These are phyloP conservation scores for Leptopilina syphax DNA, from an alignment of 2,888 invertebrate genomes.

Conservation along the genomic window DNA sequence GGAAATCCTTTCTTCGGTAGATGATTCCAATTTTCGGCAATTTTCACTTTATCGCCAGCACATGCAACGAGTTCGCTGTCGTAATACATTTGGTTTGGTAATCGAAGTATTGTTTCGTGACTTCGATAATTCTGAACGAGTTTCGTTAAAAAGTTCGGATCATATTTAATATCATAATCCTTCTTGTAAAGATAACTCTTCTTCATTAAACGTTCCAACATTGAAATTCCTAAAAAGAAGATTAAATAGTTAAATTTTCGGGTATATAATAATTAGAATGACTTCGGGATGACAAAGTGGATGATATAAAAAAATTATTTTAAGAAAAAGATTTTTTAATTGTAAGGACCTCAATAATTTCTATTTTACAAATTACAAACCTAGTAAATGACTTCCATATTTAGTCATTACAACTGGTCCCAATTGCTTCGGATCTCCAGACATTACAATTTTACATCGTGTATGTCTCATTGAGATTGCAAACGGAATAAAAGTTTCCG, in stretches of 20 bases:
- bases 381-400: constrained; percentile 73
- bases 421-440: constrained; percentile 87
- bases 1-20: constrained; percentile 78
- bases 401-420: constrained; percentile 81
- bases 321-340: neutral
- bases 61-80: constrained; percentile 76
- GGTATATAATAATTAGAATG: too few species aligned
- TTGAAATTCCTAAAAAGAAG: constrained; percentile 78
- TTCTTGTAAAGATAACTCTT: constrained; percentile 77
- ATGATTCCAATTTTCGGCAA: constrained; percentile 73
- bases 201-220: constrained; percentile 84
- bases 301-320: too few species aligned
- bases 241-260: neutral
- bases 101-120: constrained; percentile 81
- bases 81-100: constrained; percentile 87
- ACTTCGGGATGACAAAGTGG: too few species aligned
- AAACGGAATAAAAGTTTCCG: constrained; percentile 82
- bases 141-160: constrained; percentile 84
- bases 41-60: constrained; percentile 51
- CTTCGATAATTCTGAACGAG: constrained; percentile 87
- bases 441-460: constrained; percentile 80
- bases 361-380: constrained; percentile 51
- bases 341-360: too few species aligned
- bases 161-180: constrained; percentile 75
- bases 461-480: constrained; percentile 64